Percentiles rank a stretch among this genome's conserved stretches.
phyloP scores from a whole-genome alignment of 2,113 vertebrate genomes.

The Mungos mungo region DNA sequence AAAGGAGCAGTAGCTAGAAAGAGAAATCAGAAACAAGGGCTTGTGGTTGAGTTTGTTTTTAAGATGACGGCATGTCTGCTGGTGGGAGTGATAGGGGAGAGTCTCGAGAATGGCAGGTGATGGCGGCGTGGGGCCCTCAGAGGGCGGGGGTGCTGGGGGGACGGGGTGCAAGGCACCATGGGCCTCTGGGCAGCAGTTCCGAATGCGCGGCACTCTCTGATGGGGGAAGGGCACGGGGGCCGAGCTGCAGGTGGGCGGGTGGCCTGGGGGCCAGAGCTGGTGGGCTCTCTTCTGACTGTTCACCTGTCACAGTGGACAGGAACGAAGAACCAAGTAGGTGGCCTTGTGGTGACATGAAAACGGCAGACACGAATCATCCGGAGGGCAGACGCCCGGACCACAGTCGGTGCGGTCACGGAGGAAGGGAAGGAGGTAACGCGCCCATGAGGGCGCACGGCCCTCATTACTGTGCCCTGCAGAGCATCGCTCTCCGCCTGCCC shows the following conservation, averaged over 20 bases:
- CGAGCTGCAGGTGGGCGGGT: background rate
- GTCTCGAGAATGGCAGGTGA: background rate
- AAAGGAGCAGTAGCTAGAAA: background rate
- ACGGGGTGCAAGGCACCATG: rapidly evolving
- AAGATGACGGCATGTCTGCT: background rate
- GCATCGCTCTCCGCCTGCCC: background rate
- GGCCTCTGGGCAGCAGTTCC: background rate
- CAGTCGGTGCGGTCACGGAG: rapidly evolving
- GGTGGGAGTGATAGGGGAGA: background rate
- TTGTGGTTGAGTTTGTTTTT: background rate
- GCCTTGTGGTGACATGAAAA: too few species aligned
- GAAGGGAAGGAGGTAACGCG: background rate
- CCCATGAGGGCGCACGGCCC: rapidly evolving
- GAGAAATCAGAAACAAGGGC: background rate
- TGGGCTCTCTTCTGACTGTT: background rate
- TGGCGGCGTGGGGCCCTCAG: rapidly evolving
- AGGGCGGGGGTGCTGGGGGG: background rate
- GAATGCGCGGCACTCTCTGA: rapidly evolving
- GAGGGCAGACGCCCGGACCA: rapidly evolving
- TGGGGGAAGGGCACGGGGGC: background rate
- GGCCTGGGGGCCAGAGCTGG: background rate
- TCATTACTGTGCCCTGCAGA: background rate
- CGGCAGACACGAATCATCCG: rapidly evolving
- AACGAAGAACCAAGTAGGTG: background rate
- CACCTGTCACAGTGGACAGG: background rate